Evolutionary conservation across 2,113 vertebrate species (phyloP), one percentile per base, ranked within the genome.

Genomic region (Athene noctua): DNA sequence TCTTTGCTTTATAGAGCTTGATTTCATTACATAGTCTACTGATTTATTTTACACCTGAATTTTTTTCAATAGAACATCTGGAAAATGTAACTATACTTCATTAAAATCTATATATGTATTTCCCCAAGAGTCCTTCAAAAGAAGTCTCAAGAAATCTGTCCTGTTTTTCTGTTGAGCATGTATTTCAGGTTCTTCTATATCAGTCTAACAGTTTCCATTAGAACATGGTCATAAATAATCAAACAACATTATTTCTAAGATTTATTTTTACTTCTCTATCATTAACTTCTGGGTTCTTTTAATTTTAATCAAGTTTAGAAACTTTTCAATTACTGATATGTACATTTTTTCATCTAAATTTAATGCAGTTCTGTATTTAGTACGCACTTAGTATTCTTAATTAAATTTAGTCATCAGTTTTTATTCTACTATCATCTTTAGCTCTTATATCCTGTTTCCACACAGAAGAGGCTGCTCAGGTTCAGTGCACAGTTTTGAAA

Each of bases 1-100:
- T 32, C 40, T 87, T 82, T 85, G 9, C 51, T 87, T 94, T 55
- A 63, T 23, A 78, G 52, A 78, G 9, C 44, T 80, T 79, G 57
- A 92, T 94, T 94, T 95, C 59, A 72, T 80, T 80, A 66, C 11
- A 40, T 6, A 65, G 29, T 23, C 75, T 80, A 36, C 34, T 86
- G 70, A 90, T 85, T 75, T 71, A 86, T 90, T 88, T 94, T 94
- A 80, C 36, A 85, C 88, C 25, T 77, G 38, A 92, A 91, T 80
- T 10, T 36, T 47, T 92, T 95, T 86, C 58, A 95, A 10, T 51
- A 72, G 88, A 90, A 92, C 34, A 86, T 20, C 84, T 59, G 34
- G 36, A 95, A 97, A 83, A 61, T 38, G 7, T 36, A 91, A 26
- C 29, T 59, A 36, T 58, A 40, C 23, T 70, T 89, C 75, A 73